Conservation (phyloP, 2,888 invertebrate genomes). For the Scaeva pyrastri region DNA sequence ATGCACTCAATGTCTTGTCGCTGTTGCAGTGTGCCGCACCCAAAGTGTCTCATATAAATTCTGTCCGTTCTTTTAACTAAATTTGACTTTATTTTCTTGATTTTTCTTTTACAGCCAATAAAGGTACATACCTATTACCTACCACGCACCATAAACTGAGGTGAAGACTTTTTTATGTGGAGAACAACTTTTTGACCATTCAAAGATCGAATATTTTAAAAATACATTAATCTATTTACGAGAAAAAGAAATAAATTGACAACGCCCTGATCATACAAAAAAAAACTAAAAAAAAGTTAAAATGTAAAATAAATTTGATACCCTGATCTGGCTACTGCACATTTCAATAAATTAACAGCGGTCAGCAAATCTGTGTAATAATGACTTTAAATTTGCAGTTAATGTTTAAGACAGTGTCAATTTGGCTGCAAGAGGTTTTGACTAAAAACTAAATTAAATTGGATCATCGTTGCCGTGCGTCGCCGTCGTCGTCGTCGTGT, state of each 20-base stretch:
- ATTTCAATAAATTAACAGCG: slow-evolving; percentile 22
- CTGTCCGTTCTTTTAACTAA: slow-evolving; percentile 17
- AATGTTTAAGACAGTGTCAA: not conserved
- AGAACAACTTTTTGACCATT: slow-evolving; percentile 50
- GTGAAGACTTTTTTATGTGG: slow-evolving; percentile 24
- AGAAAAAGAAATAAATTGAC: slow-evolving; percentile 35
- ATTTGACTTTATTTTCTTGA: not conserved
- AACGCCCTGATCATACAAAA: slow-evolving; percentile 56
- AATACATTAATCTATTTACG: not conserved
- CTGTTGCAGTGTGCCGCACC: slow-evolving; percentile 60
- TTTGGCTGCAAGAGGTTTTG: slow-evolving; percentile 29
- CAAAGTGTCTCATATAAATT: slow-evolving; percentile 55
- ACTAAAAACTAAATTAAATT: slow-evolving; percentile 50
- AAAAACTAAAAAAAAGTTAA: slow-evolving; percentile 6
- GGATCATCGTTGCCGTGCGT: slow-evolving; percentile 24
- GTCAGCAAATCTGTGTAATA: slow-evolving; percentile 15
- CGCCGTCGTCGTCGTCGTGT: slow-evolving; percentile 31
- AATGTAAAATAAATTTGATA: slow-evolving; percentile 47
- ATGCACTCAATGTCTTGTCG: slow-evolving; percentile 72
- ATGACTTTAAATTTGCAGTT: slow-evolving; percentile 16
- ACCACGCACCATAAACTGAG: slow-evolving; percentile 64
- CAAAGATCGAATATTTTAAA: slow-evolving; percentile 48
- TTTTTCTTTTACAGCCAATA: slow-evolving; percentile 26
- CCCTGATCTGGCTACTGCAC: slow-evolving; percentile 21
- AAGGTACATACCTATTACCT: not conserved